Conservation (phyloP, 2,888 invertebrate species). For the Caenorhabditis sinica region DNA sequence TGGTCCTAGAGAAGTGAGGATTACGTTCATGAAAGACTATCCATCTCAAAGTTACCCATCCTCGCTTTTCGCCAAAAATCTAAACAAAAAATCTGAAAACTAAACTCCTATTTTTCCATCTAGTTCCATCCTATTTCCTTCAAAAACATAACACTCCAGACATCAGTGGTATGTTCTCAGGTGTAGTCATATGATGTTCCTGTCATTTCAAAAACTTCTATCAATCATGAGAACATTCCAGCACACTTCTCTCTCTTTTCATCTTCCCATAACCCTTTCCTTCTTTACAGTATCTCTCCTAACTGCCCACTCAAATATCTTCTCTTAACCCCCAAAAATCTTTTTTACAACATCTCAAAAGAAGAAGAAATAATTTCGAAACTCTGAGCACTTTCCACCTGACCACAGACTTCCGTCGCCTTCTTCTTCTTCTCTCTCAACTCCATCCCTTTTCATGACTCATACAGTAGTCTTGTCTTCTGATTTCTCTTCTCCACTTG, state of each 20-base stretch:
- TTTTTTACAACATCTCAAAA: not conserved
- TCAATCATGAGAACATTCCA: slow-evolving; percentile 10
- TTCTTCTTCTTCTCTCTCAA: slow-evolving; percentile 8
- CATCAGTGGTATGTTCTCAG: no score
- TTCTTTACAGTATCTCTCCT: slow-evolving; percentile 3
- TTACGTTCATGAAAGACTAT: no score
- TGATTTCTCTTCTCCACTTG: slow-evolving; percentile 21
- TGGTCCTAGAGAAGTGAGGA: no score
- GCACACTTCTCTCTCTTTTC: not conserved
- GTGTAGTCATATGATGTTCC: not conserved
- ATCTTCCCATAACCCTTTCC: no score
- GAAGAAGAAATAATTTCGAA: slow-evolving; percentile 10
- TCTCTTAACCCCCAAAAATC: not conserved
- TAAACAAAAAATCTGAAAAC: not conserved
- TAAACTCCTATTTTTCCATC: no score
- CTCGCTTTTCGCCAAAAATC: no score
- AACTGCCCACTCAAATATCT: not conserved
- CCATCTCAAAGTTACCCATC: no score
- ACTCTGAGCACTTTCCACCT: slow-evolving; percentile 24
- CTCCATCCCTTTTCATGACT: slow-evolving; percentile 32
- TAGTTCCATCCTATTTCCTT: no score
- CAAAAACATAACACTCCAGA: no score
- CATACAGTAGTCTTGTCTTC: slow-evolving; percentile 56
- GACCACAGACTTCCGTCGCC: slow-evolving; percentile 19
- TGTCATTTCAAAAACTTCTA: not conserved